Base-by-base conservation (phyloP, 2,888 invertebrate species). In the Limnephilus rhombicus region DNA sequence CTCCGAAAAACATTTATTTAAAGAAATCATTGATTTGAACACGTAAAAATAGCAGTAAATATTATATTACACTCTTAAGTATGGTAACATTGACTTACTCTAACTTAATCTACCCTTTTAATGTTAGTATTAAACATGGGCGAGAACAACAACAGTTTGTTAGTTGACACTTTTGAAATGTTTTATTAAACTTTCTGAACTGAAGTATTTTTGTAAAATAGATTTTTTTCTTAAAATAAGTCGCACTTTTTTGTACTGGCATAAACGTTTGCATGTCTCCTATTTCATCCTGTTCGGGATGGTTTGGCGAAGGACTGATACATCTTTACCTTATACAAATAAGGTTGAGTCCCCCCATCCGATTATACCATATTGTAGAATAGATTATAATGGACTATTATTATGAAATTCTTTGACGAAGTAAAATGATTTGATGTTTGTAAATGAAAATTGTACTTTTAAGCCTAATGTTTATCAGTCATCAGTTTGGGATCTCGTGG, bases 171-270 rank as follows among this genome's bases (percentile, higher is more conserved):
- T 86, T 45, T 29, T 7, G 29, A 86, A 85, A 45, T 86, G 86
- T 86, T 86, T 86, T n/a, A 37, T 86, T n/a, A 45, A 86, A 15
- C n/a, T 49, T 85, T 86, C 53, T 34, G 12, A 53, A 53, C 68
- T 15, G 34, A 68, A 68, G 68, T 31, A 68, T 88, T 34, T 31
- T 81, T n/a, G 81, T 81, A 89, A 81, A 41, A 37, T 80, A 29
- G 29, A 49, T 88, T 88, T 45, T 91, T 91, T 85, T 80, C 29
- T 91, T 91, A 53, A 85, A 86, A 90, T 92, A 93, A 92, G 91
- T 93, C 90, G 91, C 93, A 93, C 93, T 93, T 93, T 68, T 93
- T 93, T 93, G 93, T 93, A 93, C 93, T 92, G 31, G 92, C 92
- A 92, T 90, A 90, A 85, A 85, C 49, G 15, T 86, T 83, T 83